phyloP scores from a whole-genome alignment of 2,888 invertebrate species.

The Caenorhabditis sp. region DNA sequence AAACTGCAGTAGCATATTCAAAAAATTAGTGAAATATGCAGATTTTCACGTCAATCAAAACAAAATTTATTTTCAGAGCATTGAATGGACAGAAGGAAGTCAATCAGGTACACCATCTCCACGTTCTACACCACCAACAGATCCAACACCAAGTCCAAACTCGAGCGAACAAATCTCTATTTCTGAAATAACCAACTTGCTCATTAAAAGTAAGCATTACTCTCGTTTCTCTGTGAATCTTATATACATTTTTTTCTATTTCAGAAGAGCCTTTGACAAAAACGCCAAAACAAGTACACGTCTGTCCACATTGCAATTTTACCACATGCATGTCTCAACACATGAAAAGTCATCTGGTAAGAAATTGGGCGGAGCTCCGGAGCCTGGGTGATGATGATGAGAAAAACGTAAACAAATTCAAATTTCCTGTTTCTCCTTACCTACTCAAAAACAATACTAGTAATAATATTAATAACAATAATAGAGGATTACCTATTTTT shows the following conservation, averaged over 20 bases:
- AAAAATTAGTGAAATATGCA: too few species aligned
- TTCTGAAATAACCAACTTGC: slow-evolving; percentile 29
- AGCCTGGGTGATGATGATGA: slow-evolving; percentile 11
- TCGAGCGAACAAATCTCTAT: slow-evolving; percentile 23
- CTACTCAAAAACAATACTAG: not conserved
- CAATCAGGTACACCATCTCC: slow-evolving; percentile 46
- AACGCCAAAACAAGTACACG: slow-evolving; percentile 54
- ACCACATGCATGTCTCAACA: slow-evolving; percentile 70
- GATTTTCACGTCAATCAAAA: too few species aligned
- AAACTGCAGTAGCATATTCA: too few species aligned
- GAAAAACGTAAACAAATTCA: not conserved
- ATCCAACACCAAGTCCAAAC: slow-evolving; percentile 40
- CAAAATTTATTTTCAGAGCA: slow-evolving; percentile 49
- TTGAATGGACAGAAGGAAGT: slow-evolving; percentile 48
- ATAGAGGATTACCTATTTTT: too few species aligned
- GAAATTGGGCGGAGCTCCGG: slow-evolving; percentile 12
- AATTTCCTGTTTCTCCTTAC: not conserved
- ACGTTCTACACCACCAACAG: slow-evolving; percentile 32
- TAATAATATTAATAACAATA: not conserved
- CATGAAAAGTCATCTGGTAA: slow-evolving; percentile 70
- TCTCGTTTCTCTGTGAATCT: not conserved
- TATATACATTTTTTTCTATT: slow-evolving; percentile 10
- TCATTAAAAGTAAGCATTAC: slow-evolving; percentile 18
- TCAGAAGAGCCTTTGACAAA: slow-evolving; percentile 25
- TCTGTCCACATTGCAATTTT: slow-evolving; percentile 70